Base-by-base conservation (phyloP, 2,113 vertebrate genomes). In the Channa argus region DNA sequence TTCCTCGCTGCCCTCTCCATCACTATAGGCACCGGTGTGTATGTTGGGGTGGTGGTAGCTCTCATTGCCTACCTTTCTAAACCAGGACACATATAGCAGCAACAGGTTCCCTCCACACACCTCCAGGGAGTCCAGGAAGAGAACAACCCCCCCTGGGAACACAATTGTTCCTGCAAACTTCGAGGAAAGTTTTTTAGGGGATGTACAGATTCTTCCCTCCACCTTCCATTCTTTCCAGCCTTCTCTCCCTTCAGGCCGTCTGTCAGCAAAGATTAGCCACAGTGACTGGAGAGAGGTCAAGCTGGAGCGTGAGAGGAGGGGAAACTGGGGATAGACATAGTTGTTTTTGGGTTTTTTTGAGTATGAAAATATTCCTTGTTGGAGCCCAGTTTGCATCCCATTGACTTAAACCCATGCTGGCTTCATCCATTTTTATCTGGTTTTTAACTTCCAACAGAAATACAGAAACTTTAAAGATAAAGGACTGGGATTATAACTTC, bases 61-160 rank as follows among this genome's bases (percentile, higher is more conserved):
- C 95, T 98, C 87, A 96, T 98, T 3, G 97, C 97, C 75, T 99
- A 98, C 84, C 95, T 98, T 86, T 98, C 97, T 6, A 98, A 98
- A 93, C 96, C 95, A 38, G 95, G 96, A 69, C 97, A 97, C 39
- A 93, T 97, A 90, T 98, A 99, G 93, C 87, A 86, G 77, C 59
- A 8, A 12, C 64, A 50, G 55, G 63, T 52, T 66, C 54, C 50
- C 77, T 44, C 39, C 62, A 2, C 41, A 45, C 45, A 44, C 53
- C 74, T 72, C 73, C 51, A 7, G 80, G 83, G 84, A 85, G 71
- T 50, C 70, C 56, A 51, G 60, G 78, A 69, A 60, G 71, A 84
- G 72, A 85, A 74, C 63, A 74, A 47, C 38, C 1, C 55, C 77
- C 85, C 72, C 71, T 38, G 47, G 87, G 82, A 86, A 63, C 36